Conservation (phyloP, 1,140 invertebrate species). For the Dreissena rostriformis region DNA sequence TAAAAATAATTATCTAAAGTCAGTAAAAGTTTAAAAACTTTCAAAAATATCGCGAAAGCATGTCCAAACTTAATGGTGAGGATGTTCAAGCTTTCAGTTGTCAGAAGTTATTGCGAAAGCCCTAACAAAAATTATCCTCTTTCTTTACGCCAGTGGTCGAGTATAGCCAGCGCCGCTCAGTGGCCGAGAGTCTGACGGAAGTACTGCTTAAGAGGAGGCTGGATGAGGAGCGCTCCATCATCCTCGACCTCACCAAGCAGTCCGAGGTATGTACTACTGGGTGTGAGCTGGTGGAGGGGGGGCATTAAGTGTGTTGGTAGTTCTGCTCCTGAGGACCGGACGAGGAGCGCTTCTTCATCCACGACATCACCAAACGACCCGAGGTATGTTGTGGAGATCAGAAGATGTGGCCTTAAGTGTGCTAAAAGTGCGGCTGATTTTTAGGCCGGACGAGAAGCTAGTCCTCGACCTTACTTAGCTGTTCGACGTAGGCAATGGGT, state of each 20-base stretch:
- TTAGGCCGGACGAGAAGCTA: no score
- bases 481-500: not conserved
- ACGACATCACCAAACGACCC: constrained; percentile 31
- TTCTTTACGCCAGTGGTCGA: not conserved
- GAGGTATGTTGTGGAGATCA: constrained; percentile 6
- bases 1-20: no score
- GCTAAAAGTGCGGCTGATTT: no score
- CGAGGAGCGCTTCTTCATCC: constrained; percentile 38
- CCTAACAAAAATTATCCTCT: no score
- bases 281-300: no score
- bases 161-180: constrained; percentile 2
- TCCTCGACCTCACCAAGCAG: constrained; percentile 39
- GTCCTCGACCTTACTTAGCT: no score
- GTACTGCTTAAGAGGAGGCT: constrained; percentile 23
- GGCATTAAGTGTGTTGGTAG: no score
- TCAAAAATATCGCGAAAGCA: no score
- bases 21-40: no score
- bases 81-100: no score
- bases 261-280: constrained; percentile 30
- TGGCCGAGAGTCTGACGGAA: constrained; percentile 27
- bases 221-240: constrained; percentile 36
- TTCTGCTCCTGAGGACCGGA: constrained; percentile 11
- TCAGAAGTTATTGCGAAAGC: no score
- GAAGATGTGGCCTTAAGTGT: not conserved
- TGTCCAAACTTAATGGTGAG: no score